Conservation (phyloP, 2,797 vertebrate genomes). For the Sebastiscus tertius region DNA sequence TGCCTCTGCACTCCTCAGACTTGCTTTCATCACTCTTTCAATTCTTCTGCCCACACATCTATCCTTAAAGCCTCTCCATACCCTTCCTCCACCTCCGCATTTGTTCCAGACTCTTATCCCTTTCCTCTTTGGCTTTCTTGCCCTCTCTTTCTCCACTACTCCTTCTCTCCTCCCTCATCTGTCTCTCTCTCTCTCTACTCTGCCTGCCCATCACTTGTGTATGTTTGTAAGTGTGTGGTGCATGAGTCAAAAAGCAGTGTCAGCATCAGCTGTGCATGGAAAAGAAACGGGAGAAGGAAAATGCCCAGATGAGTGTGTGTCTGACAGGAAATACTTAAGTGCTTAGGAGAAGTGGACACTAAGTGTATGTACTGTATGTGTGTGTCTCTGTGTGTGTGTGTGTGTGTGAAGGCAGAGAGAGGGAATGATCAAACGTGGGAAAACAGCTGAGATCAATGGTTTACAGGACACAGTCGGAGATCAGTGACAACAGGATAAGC, state of each 20-base stretch:
- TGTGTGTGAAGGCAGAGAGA: conserved; percentile 17
- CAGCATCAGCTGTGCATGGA: conserved; percentile 53
- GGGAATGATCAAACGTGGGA: conserved; percentile 51
- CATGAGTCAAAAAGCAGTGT: conserved; percentile 44
- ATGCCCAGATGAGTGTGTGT: conserved; percentile 40
- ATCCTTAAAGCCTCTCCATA: conserved; percentile 8
- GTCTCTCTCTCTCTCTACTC: not conserved
- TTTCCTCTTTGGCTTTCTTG: not conserved
- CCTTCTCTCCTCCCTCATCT: not conserved
- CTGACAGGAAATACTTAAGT: conserved; percentile 61
- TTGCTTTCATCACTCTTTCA: not conserved
- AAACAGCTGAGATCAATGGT: conserved; percentile 61
- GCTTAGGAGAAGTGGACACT: conserved; percentile 36
- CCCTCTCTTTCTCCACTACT: not conserved
- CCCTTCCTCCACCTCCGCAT: not conserved
- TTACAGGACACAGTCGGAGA: conserved; percentile 50
- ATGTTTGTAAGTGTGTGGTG: not conserved
- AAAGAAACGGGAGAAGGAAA: conserved; percentile 8
- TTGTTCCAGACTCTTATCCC: not conserved
- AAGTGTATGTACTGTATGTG: conserved; percentile 15
- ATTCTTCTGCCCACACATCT: not conserved
- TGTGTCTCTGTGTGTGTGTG: not conserved
- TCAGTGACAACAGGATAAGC: conserved; percentile 57
- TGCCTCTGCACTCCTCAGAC: not conserved
- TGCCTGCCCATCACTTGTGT: not conserved